Evolutionary conservation across 2,888 invertebrate genomes (phyloP), one percentile per base, ranked within the genome.

Genomic region (Lepetodrilus schrolli): DNA sequence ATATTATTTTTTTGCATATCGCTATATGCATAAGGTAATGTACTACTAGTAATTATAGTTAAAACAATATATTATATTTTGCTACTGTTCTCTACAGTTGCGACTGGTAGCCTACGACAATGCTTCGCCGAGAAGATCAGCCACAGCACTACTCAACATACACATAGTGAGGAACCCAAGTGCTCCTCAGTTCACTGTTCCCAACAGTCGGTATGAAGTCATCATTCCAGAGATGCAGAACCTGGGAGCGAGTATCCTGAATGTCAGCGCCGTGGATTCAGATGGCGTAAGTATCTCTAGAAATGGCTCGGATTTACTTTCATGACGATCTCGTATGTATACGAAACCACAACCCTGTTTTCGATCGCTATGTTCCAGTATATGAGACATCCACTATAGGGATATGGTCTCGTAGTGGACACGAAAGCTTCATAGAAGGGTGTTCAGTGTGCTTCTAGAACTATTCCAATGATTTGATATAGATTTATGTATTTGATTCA

Each of bases 101-200:
- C 75, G 78, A 47, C 80, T 84, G 2, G 81, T 76, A 21, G 86
- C 85, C 34, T 83, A 80, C 68, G 84, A 86, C 74, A 81, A 77
- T 68, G 65, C 75, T 17, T 80, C 80, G 20, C 80, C 84, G 26
- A 38, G 65, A 4, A 70, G 74, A 21, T 78, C 79, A 58, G 82
- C 81, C 74, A 83, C 82, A 7, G 78, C 83, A 20, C 83, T 82
- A 13, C 82, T 84, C 7, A 65, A 74, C 0, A 84, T 86, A 38
- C 72, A 74, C 20, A 82, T 85, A n/a, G 72, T 70, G n/a, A 79
- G 82, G 36, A 84, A 84, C 74, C 83, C 83, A 30, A 83, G 77
- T 48, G 75, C 81, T 1, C 85, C 85, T 13, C 66, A 74, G 2
- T 85, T 84, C 73, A 68, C 47, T 5, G n/a, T n/a, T n/a, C n/a